Conservation (phyloP, 2,113 vertebrate genomes). For the Plectropomus leopardus region DNA sequence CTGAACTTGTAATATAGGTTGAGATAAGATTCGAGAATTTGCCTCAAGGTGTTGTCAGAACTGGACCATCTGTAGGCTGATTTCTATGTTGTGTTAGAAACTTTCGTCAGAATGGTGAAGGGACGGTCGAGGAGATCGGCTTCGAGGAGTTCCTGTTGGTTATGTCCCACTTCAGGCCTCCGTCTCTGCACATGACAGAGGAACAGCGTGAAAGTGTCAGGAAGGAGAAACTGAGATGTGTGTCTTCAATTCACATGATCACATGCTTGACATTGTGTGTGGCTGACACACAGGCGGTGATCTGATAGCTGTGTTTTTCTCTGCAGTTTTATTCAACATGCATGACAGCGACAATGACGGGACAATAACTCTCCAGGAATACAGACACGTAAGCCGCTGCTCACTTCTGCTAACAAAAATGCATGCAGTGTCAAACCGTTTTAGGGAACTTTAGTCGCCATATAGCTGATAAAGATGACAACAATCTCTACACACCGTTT, state of each 20-base stretch:
- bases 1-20: background rate
- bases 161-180: constrained; percentile 95
- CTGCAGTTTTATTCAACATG: constrained; percentile 96
- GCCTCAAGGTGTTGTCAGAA: background rate
- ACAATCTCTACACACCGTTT: background rate
- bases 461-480: background rate
- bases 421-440: too few species aligned
- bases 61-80: background rate
- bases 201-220: constrained; percentile 89
- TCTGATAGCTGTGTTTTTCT: constrained; percentile 29
- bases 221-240: constrained; percentile 94
- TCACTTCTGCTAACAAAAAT: background rate
- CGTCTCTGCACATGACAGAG: constrained; percentile 85
- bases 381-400: constrained; percentile 90
- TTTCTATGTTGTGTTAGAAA: constrained; percentile 82
- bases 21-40: background rate
- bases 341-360: constrained; percentile 96
- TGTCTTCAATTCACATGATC: constrained; percentile 49
- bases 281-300: background rate
- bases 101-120: constrained; percentile 83
- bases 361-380: constrained; percentile 95
- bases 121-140: constrained; percentile 89
- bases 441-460: background rate
- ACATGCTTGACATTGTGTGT: background rate
- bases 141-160: constrained; percentile 95